phyloP scores from a whole-genome alignment of 2,113 vertebrate species.

The Polyodon spathula region DNA sequence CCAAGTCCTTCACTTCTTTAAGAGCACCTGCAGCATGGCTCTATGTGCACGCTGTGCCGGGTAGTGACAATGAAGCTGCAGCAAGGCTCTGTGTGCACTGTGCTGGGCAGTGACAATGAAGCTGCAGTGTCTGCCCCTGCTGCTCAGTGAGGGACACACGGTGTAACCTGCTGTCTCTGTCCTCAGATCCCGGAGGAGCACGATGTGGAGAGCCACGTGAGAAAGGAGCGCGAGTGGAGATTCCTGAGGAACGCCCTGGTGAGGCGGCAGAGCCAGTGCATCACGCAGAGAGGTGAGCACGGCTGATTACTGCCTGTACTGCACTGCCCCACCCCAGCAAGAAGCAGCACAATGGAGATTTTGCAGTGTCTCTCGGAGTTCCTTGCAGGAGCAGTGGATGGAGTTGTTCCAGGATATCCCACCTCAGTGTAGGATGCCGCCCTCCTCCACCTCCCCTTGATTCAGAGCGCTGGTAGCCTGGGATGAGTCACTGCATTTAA shows the following conservation, averaged over 20 bases:
- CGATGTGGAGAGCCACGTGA: slow-evolving; percentile 86
- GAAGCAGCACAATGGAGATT: no score
- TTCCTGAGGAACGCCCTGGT: slow-evolving; percentile 83
- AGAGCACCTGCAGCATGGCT: no score
- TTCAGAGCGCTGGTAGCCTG: background rate
- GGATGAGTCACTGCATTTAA: slow-evolving; percentile 4
- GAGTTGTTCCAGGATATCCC: no score
- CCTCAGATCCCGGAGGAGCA: slow-evolving; percentile 87
- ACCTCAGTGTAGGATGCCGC: background rate
- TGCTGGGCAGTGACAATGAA: no score
- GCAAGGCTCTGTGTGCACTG: no score
- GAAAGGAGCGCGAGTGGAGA: slow-evolving; percentile 91
- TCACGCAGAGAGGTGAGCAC: slow-evolving; percentile 76
- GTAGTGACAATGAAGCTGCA: no score
- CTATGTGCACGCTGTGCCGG: no score
- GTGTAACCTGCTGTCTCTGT: background rate
- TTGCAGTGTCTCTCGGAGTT: no score
- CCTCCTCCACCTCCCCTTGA: background rate
- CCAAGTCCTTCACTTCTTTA: no score
- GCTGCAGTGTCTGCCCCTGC: background rate
- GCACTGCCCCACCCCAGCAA: no score
- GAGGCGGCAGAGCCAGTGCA: slow-evolving; percentile 71
- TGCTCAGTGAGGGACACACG: background rate
- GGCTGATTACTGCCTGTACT: no score
- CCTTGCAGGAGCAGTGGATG: no score